phyloP scores from a whole-genome alignment of 2,888 invertebrate species.

The Gari tellinella region DNA sequence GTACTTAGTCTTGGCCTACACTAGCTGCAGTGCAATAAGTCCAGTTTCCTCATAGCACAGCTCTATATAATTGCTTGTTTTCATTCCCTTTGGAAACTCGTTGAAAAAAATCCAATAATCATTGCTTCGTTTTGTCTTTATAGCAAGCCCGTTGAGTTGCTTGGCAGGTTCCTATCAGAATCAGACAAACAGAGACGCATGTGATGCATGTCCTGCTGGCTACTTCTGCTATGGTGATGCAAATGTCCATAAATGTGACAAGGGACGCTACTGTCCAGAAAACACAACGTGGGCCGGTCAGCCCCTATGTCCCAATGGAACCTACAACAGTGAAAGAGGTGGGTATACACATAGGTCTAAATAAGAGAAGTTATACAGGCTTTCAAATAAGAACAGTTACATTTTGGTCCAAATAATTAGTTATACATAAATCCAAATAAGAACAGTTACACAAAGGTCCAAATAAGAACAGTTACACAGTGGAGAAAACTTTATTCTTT shows the following conservation, averaged over 20 bases:
- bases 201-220: conserved; percentile 79
- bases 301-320: conserved; percentile 79
- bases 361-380: too few relatives aligned
- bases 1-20: too few relatives aligned
- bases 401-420: too few relatives aligned
- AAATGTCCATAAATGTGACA: conserved; percentile 69
- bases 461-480: too few relatives aligned
- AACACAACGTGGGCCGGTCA: conserved; percentile 76
- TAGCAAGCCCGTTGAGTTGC: conserved; percentile 77
- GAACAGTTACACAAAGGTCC: too few relatives aligned
- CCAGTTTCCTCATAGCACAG: too few relatives aligned
- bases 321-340: conserved; percentile 80
- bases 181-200: conserved; percentile 68
- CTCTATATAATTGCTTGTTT: not conserved
- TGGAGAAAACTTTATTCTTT: too few relatives aligned
- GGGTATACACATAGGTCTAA: too few relatives aligned
- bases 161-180: conserved; percentile 78
- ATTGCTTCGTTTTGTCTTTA: conserved; percentile 6
- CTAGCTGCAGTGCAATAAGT: too few relatives aligned
- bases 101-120: not conserved
- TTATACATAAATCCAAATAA: too few relatives aligned
- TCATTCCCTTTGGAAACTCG: not conserved
- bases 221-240: conserved; percentile 80
- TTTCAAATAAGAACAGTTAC: too few relatives aligned
- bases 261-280: conserved; percentile 81